Percentiles rank a stretch among this genome's conserved stretches.
Conservation (phyloP, 2,888 invertebrate species). For the Lucinisca nassula region DNA sequence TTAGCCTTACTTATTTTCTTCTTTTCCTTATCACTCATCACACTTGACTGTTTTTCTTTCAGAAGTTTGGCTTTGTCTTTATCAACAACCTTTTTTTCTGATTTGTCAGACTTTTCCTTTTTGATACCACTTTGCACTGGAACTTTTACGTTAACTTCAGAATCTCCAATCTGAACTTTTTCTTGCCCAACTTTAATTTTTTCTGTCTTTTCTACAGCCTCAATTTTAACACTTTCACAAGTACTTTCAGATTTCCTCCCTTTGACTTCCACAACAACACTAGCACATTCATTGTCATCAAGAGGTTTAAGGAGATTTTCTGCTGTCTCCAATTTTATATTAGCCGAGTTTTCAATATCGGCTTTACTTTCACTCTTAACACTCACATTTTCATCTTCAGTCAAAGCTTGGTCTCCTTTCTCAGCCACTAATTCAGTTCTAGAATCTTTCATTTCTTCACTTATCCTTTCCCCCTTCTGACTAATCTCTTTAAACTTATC, state of each 20-base stretch:
- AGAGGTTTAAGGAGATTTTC: neutral
- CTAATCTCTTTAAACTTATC: neutral
- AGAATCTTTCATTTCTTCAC: neutral
- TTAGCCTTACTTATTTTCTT: neutral
- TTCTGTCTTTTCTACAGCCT: conserved; percentile 6
- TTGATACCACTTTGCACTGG: neutral
- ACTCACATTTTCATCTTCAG: neutral
- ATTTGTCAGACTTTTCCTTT: neutral
- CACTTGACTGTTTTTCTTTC: neutral
- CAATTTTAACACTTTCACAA: conserved; percentile 10
- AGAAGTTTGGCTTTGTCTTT: conserved; percentile 12
- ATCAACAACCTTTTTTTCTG: neutral
- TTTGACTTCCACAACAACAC: neutral
- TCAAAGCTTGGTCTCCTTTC: neutral
- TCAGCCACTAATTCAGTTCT: neutral
- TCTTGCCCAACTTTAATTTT: neutral
- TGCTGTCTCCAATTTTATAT: neutral
- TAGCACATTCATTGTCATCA: conserved; percentile 13
- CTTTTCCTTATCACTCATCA: neutral
- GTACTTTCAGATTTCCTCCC: conserved; percentile 5
- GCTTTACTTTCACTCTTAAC: neutral
- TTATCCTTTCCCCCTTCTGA: neutral
- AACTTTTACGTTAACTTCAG: neutral
- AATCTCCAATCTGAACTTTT: neutral
- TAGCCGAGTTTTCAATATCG: neutral